phyloP scores from a whole-genome alignment of 2,113 vertebrate species.

The Microtus ochrogaster region DNA sequence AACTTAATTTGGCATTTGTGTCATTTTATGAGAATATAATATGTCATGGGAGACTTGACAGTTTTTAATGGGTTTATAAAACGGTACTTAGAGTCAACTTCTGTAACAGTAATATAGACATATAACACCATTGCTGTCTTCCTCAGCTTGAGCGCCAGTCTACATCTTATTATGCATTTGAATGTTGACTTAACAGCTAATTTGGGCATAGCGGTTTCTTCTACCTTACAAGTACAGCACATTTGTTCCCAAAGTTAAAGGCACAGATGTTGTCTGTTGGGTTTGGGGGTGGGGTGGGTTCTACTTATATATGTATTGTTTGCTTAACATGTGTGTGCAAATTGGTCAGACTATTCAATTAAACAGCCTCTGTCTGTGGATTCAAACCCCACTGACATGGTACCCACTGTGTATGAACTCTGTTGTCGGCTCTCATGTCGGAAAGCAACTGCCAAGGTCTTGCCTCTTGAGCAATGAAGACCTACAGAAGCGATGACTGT shows the following conservation, averaged over 20 bases:
- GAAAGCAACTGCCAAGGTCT: slow-evolving; percentile 48
- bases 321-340: slow-evolving; percentile 38
- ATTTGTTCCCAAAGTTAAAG: slow-evolving; percentile 27
- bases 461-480: slow-evolving; percentile 65
- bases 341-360: slow-evolving; percentile 39
- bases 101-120: slow-evolving; percentile 28
- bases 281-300: neutral
- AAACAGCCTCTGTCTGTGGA: slow-evolving; percentile 6
- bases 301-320: neutral
- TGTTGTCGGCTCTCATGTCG: slow-evolving; percentile 41
- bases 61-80: slow-evolving; percentile 75
- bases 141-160: neutral
- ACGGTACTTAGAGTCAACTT: slow-evolving; percentile 61
- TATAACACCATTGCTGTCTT: slow-evolving; percentile 24
- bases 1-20: slow-evolving; percentile 75
- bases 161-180: slow-evolving; percentile 48
- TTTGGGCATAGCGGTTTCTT: slow-evolving; percentile 44
- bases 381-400: slow-evolving; percentile 45
- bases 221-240: neutral
- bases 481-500: slow-evolving; percentile 10
- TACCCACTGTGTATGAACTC: slow-evolving; percentile 25
- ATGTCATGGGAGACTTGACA: slow-evolving; percentile 74
- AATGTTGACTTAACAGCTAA: slow-evolving; percentile 56
- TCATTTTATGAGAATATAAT: slow-evolving; percentile 73
- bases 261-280: slow-evolving; percentile 43